Percentiles rank a stretch among this genome's conserved stretches.
Evolutionary conservation across 2,113 vertebrate genomes (phyloP).

Genomic region (Panthera leo): DNA sequence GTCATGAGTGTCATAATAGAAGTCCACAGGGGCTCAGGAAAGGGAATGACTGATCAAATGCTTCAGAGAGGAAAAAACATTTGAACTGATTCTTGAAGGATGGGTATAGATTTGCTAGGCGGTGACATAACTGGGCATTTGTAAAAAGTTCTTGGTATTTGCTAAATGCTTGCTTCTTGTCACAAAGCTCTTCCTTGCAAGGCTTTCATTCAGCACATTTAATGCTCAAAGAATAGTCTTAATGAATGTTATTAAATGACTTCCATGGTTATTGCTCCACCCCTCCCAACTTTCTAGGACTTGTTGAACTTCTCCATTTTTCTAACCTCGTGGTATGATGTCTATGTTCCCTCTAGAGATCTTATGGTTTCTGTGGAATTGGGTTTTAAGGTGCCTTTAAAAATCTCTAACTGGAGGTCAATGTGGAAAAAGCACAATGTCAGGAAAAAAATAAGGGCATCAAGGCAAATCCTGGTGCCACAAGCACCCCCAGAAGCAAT

Average conservation of each 20-base stretch:
- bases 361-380: background rate
- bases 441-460: background rate
- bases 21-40: background rate
- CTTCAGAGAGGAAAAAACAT: background rate
- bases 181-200: background rate
- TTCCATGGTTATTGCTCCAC: background rate
- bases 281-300: rapidly evolving
- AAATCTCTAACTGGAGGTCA: background rate
- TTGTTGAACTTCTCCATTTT: background rate
- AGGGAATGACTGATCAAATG: background rate
- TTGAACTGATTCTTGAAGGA: background rate
- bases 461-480: background rate
- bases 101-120: background rate
- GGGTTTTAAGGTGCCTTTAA: background rate
- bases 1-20: background rate
- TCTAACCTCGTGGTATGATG: background rate
- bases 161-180: background rate
- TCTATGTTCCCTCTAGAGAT: background rate
- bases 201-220: background rate
- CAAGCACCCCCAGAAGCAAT: background rate
- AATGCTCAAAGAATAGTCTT: background rate
- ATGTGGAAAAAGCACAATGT: background rate
- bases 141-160: background rate
- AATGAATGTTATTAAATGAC: background rate
- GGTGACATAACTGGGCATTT: background rate